phyloP scores from a whole-genome alignment of 92 coral and sea anemone genomes.

The Micromussa lordhowensis region DNA sequence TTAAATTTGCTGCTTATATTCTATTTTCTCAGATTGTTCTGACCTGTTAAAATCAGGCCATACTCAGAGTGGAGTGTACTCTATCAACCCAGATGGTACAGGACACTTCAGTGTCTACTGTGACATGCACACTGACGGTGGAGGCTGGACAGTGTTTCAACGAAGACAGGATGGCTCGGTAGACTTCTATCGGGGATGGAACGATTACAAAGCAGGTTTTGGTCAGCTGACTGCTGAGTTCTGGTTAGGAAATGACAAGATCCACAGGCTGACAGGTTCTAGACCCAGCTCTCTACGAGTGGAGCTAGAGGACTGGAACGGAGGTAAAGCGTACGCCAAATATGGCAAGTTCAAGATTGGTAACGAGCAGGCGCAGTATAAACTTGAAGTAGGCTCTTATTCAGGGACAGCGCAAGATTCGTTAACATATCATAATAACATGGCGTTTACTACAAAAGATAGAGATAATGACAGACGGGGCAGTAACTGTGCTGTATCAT shows the following conservation, averaged over 20 bases:
- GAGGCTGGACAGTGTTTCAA: constrained; percentile 73
- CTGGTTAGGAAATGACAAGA: constrained; percentile 59
- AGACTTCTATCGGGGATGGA: constrained; percentile 63
- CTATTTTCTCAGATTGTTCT: constrained; percentile 35
- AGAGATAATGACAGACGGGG: neutral
- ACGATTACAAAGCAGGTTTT: constrained; percentile 58
- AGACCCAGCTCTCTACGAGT: constrained; percentile 41
- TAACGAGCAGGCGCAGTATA: constrained; percentile 51
- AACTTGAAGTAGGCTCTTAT: constrained; percentile 55
- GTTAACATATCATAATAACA: constrained; percentile 10
- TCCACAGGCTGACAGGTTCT: constrained; percentile 60
- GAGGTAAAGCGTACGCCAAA: constrained; percentile 44
- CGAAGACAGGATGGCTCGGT: constrained; percentile 70
- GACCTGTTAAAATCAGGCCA: constrained; percentile 38
- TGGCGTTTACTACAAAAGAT: neutral
- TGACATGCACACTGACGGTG: constrained; percentile 71
- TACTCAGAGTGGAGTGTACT: constrained; percentile 56
- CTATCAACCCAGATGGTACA: constrained; percentile 59
- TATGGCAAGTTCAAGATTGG: constrained; percentile 56
- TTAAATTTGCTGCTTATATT: neutral
- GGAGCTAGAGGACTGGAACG: constrained; percentile 13
- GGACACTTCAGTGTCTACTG: constrained; percentile 61
- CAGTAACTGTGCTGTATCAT: neutral
- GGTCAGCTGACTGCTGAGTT: constrained; percentile 62
- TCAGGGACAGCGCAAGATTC: constrained; percentile 68